Evolutionary conservation across 2,113 vertebrate genomes (phyloP).

Genomic region (Pterocles orientalis): DNA sequence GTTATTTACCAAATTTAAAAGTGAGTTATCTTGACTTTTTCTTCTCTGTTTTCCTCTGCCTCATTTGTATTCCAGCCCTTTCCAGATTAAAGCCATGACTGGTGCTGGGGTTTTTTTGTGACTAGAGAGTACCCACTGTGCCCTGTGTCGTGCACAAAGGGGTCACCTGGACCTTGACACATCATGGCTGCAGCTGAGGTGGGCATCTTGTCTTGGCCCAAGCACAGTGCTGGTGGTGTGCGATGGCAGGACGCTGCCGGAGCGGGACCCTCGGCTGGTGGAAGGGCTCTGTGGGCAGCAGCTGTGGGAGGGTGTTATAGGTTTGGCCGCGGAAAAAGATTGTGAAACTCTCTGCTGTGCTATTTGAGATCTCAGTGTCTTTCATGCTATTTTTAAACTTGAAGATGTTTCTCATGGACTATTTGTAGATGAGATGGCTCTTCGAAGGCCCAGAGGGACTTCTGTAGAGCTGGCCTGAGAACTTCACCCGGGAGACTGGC

Average conservation of each 20-base stretch:
- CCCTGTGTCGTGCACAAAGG: background rate
- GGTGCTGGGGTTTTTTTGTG: background rate
- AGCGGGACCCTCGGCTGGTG: background rate
- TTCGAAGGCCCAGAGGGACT: background rate
- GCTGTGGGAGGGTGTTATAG: background rate
- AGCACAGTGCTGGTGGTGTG: background rate
- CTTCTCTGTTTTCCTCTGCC: background rate
- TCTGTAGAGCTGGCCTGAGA: slow-evolving; percentile 2
- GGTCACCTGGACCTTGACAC: background rate
- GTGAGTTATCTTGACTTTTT: background rate
- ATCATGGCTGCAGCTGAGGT: accelerated
- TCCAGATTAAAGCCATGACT: background rate
- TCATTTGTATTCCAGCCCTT: background rate
- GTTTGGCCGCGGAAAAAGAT: background rate
- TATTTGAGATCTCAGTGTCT: background rate
- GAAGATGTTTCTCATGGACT: slow-evolving; percentile 15
- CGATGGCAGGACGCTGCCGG: accelerated
- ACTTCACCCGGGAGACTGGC: background rate
- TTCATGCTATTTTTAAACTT: background rate
- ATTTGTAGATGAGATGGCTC: background rate
- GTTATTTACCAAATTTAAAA: background rate
- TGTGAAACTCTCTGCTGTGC: background rate
- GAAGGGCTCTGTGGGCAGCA: accelerated
- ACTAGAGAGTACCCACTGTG: background rate
- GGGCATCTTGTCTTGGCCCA: background rate